Evolutionary conservation across 2,888 invertebrate genomes (phyloP), one percentile per base, ranked within the genome.

Genomic region (Entomobrya multifasciata): DNA sequence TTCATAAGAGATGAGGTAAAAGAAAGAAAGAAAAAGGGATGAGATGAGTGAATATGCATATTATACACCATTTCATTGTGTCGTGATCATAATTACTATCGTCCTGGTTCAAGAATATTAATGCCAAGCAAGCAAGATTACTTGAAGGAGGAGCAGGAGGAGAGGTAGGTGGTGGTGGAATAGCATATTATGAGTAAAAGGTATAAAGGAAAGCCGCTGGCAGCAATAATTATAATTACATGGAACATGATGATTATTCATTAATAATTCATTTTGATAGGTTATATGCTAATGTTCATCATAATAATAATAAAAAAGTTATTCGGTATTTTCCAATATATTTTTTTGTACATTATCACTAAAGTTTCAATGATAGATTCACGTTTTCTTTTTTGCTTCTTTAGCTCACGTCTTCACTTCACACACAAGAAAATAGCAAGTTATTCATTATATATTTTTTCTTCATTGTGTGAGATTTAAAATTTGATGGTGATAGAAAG

Each of bases 191-290:
- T 70, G 67, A 84, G n/a, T 30, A 67, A 78, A 36, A 55, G 62
- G 44, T 44, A 70, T 27, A 86, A 86, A 86, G 70, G 70, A 57
- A 86, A 77, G 81, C 86, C 86, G 86, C 86, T 67, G 52, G 86
- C 86, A 86, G 86, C 81, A 81, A 86, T 86, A 86, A 86, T 86
- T 86, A 86, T 86, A 86, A 86, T 86, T 86, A 86, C 86, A 86
- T 81, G 86, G 81, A 85, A 77, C 77, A 86, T 67, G 81, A 86
- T 86, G 86, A 81, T 76, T 77, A 86, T 86, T 86, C 86, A 86
- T 86, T 86, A 86, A 86, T 86, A 86, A 86, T 86, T 86, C 86
- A 86, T 86, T 36, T 65, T 74, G 80, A 86, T 86, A 74, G 81
- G 80, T 57, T 80, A 36, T 86, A 86, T 86, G 86, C 76, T 76